Evolutionary conservation across 2,888 invertebrate genomes (phyloP).

Genomic region (Aromia moschata): DNA sequence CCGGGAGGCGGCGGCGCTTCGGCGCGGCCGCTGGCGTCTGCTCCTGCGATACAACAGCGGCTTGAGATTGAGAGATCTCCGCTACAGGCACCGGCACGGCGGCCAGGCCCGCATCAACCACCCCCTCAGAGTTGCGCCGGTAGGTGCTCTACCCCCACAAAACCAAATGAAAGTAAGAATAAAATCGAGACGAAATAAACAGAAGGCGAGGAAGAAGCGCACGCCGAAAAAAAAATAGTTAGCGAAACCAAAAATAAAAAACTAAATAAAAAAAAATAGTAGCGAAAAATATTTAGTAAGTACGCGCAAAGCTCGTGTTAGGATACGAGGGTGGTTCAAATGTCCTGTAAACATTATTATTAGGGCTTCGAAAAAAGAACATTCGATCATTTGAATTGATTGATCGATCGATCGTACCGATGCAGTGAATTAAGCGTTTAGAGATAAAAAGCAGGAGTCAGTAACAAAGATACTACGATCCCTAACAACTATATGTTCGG

Average conservation of each 20-base stretch:
- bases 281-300: too few relatives aligned
- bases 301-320: not conserved
- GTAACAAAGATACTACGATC: too few relatives aligned
- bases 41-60: conserved; percentile 56
- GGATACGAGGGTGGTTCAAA: not conserved
- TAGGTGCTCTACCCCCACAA: conserved; percentile 62
- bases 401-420: too few relatives aligned
- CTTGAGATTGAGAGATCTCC: conserved; percentile 61
- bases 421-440: too few relatives aligned
- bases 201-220: conserved; percentile 24
- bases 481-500: too few relatives aligned
- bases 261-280: not conserved
- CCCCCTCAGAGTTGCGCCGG: conserved; percentile 64
- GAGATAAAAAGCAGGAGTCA: too few relatives aligned
- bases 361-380: too few relatives aligned
- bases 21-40: conserved; percentile 65
- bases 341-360: too few relatives aligned
- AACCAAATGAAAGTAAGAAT: conserved; percentile 49
- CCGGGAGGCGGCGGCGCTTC: too few relatives aligned
- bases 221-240: conserved; percentile 5
- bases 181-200: conserved; percentile 43
- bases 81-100: conserved; percentile 62
- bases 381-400: too few relatives aligned
- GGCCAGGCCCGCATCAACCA: conserved; percentile 62
- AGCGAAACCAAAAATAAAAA: not conserved